phyloP scores from a whole-genome alignment of 2,113 vertebrate species.

The Megaleporinus macrocephalus region DNA sequence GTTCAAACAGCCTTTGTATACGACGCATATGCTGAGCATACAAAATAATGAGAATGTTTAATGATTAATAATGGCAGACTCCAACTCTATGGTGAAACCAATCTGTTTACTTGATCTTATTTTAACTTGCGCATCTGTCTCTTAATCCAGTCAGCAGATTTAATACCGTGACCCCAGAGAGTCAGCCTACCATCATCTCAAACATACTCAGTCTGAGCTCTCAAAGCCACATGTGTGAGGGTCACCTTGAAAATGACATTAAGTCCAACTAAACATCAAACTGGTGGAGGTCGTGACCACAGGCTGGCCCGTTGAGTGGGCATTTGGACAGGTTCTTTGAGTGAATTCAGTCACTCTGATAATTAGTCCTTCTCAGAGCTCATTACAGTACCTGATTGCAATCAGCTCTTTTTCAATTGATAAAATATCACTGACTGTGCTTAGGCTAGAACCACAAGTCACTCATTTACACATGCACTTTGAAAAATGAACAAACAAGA shows the following conservation, averaged over 20 bases:
- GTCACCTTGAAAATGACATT: slow-evolving; percentile 22
- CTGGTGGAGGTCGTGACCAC: neutral
- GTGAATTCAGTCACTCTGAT: slow-evolving; percentile 56
- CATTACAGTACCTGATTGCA: slow-evolving; percentile 67
- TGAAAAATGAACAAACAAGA: too few relatives aligned
- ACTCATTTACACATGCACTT: neutral
- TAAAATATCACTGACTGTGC: neutral
- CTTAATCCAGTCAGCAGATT: neutral
- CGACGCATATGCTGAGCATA: neutral
- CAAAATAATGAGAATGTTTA: neutral
- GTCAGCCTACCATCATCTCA: neutral
- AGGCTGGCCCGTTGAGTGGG: neutral
- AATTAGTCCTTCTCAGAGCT: slow-evolving; percentile 69
- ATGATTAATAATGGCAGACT: neutral
- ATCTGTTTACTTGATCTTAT: neutral
- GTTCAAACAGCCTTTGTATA: neutral
- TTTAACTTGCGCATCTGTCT: too few relatives aligned
- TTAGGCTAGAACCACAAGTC: neutral
- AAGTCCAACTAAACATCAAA: neutral
- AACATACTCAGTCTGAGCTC: neutral
- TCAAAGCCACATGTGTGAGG: neutral
- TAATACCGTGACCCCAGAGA: neutral
- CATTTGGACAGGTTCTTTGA: slow-evolving; percentile 30
- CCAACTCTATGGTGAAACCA: neutral
- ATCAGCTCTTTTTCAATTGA: slow-evolving; percentile 56